Evolutionary conservation across 2,797 vertebrate genomes (phyloP), one percentile per base, ranked within the genome.

Genomic region (Pachyuromys duprasi): DNA sequence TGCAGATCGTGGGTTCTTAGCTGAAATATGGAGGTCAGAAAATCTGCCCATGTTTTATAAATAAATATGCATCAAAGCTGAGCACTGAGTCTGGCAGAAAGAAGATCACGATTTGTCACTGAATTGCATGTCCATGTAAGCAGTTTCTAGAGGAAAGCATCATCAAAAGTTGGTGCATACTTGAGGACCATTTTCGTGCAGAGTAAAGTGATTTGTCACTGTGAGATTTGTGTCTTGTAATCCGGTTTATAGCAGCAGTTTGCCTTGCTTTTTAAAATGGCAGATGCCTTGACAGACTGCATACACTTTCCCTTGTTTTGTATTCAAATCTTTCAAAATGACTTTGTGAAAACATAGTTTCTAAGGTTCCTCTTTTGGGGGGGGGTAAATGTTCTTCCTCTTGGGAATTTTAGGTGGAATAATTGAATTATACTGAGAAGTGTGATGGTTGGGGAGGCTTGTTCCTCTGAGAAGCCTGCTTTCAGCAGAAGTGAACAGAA

Each of bases 371-470:
- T 82, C 49, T 72, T 93, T 70, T 5, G 13, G 62, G 92, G 90
- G 13, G 62, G 92, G 90, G 65, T 86, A 65, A 96, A 53, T 76
- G 1, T 87, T 89, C 62, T 91, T 90, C 75, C 88, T 89, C 79
- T 92, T 81, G 28, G 63, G 83, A 94, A 93, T 95, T 94, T 78
- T 36, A 36, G 92, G 88, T 84, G 90, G 62, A 95, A 96, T 94
- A 95, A 97, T 96, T 94, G 96, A 97, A 60, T 94, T 91, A 90
- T 78, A 90, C 78, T 90, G 67, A 90, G 90, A 92, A 87, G 42
- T 81, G 24, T 81, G 86, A 93, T 93, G 91, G 74, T 80, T 8
- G 93, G 76, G 92, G 90, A 80, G 88, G 95, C 93, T 89, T 91
- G 28, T 96, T 97, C 88, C 39, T 89, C 62, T 60, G n/a, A 72